Evolutionary conservation across 2,888 invertebrate genomes (phyloP), one percentile per base, ranked within the genome.

Genomic region (Drosophila colorata): DNA sequence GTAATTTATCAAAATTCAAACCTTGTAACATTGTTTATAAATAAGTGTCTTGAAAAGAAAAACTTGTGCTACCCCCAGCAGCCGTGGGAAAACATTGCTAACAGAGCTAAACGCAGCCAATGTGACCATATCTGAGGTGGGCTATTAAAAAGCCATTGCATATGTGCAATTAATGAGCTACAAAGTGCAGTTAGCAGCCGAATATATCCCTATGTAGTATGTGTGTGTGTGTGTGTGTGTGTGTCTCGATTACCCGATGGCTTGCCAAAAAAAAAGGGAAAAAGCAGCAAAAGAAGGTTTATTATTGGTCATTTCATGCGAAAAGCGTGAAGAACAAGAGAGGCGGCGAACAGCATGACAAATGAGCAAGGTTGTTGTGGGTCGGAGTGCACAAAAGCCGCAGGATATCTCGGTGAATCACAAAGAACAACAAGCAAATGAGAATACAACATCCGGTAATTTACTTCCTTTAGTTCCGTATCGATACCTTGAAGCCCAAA

Each of bases 391-490:
- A 80, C 65, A 86, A 83, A 85, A 78, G 77, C 78, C 89, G 86
- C 82, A 79, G 81, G 84, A 88, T 79, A 85, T 88, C 71, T 74
- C 60, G 66, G 65, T 69, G 67, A 69, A 87, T 81, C 77, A 69
- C 75, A 87, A 82, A 76, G 75, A 78, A 82, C 80, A 89, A 89
- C 87, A 80, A 80, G 76, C 68, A 77, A 85, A 90, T 85, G 78
- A 89, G 88, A 85, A 90, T 87, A 90, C 91, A 91, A 90, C 90
- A 90, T 90, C 90, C 90, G 90, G 90, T 90, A 88, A 90, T 90
- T 90, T 89, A 86, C 90, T 91, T 91, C 90, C 91, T 87, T 87
- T 78, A 84, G 81, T 87, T 91, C 89, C 90, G 80, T 78, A 85
- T 69, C 76, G 75, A 71, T 80, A 67, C 78, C 80, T 75, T 72